These are phyloP conservation scores for Heliconius charithonia DNA, from an alignment of 2,888 invertebrate species.

Conservation along the genomic window DNA sequence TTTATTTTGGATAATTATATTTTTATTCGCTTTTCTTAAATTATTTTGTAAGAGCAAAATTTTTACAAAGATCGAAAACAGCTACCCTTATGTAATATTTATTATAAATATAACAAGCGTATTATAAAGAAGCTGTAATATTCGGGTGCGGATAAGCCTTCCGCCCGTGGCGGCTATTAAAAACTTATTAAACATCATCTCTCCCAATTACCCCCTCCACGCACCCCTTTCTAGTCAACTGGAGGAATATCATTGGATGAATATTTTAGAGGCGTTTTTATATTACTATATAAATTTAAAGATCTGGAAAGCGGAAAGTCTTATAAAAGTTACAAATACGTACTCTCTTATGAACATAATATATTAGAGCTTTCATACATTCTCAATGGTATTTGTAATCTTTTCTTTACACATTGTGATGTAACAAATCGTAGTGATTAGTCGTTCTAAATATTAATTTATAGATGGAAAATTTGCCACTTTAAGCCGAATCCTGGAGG, in stretches of 20 bases:
- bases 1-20: not conserved
- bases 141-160: slow-evolving; percentile 71
- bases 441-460: too few species aligned
- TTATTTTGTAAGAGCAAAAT: not conserved
- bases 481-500: too few species aligned
- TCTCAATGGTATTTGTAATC: too few species aligned
- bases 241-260: slow-evolving; percentile 47
- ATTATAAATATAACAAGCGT: slow-evolving; percentile 30
- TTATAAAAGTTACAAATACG: not conserved
- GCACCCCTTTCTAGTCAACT: slow-evolving; percentile 48
- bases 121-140: slow-evolving; percentile 57
- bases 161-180: slow-evolving; percentile 84
- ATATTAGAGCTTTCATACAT: not conserved
- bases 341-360: not conserved
- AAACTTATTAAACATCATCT: slow-evolving; percentile 88
- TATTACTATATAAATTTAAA: slow-evolving; percentile 9
- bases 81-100: slow-evolving; percentile 29
- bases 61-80: not conserved
- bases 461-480: too few species aligned
- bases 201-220: slow-evolving; percentile 83
- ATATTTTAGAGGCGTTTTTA: slow-evolving; percentile 40
- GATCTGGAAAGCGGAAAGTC: not conserved
- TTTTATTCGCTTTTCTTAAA: not conserved
- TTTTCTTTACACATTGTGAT: not conserved
- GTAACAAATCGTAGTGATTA: not conserved